These are phyloP conservation scores for Gallinago paraguaiae DNA, from an alignment of 2,113 vertebrate genomes.

Conservation along the genomic window DNA sequence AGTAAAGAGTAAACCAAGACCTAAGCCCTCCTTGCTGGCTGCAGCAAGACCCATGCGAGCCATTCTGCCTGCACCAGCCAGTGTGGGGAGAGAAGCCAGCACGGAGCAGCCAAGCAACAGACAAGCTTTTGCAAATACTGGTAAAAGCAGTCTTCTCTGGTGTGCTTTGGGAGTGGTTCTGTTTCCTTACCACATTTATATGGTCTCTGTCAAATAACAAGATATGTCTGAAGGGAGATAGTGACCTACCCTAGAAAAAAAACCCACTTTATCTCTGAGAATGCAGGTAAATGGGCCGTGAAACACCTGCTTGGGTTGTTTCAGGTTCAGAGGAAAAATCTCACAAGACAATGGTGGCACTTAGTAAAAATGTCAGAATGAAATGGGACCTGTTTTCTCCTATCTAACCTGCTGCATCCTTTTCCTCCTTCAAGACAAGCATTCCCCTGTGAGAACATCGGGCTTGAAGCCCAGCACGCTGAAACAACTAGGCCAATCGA, in stretches of 20 bases:
- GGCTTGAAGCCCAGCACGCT: slow-evolving; percentile 89
- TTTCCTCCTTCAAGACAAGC: slow-evolving; percentile 70
- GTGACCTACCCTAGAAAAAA: not conserved
- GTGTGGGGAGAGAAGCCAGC: slow-evolving; percentile 70
- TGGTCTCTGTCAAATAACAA: not conserved
- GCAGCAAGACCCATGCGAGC: slow-evolving; percentile 89
- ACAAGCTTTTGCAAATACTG: slow-evolving; percentile 66
- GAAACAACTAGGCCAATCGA: slow-evolving; percentile 84
- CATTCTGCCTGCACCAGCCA: slow-evolving; percentile 86
- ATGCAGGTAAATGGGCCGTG: not conserved
- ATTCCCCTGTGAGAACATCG: slow-evolving; percentile 75
- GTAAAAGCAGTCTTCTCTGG: slow-evolving; percentile 58
- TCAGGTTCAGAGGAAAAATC: not conserved
- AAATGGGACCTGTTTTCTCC: not conserved
- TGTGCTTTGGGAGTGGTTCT: not conserved
- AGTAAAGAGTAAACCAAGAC: slow-evolving; percentile 70
- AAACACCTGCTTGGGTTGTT: not conserved
- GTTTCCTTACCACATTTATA: not conserved
- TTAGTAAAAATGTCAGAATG: not conserved
- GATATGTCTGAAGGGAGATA: not conserved
- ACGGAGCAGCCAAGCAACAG: slow-evolving; percentile 54
- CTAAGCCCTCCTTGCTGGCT: slow-evolving; percentile 71
- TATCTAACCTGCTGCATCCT: not conserved
- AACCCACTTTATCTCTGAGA: not conserved
- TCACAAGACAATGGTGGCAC: not conserved